Evolutionary conservation across 2,113 vertebrate genomes (phyloP).

Genomic region (western clawed frog (Xenopus tropicalis)): DNA sequence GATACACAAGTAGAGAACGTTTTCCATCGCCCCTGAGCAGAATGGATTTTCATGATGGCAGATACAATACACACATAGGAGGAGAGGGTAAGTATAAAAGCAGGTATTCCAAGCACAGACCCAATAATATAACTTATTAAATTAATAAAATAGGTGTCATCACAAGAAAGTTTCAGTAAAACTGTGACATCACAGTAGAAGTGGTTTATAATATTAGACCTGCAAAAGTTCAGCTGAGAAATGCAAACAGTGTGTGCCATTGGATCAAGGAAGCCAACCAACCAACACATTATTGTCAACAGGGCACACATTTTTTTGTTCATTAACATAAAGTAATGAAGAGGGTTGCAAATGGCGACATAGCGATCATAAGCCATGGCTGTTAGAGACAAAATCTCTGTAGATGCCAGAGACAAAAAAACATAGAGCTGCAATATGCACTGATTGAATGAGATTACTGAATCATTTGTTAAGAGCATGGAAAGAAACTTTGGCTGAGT

Average conservation of each 20-base stretch:
- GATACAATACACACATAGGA: slow-evolving; percentile 23
- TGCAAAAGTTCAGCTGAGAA: slow-evolving; percentile 7
- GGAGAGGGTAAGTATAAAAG: slow-evolving; percentile 3
- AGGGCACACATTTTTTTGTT: neutral
- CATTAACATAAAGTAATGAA: slow-evolving; percentile 18
- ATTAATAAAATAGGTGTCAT: slow-evolving; percentile 1
- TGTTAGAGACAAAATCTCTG: slow-evolving; percentile 24
- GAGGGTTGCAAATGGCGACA: slow-evolving; percentile 28
- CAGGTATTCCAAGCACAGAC: neutral
- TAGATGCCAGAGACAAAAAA: neutral
- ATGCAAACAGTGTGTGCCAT: slow-evolving; percentile 6
- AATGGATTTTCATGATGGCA: slow-evolving; percentile 9
- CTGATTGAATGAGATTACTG: neutral
- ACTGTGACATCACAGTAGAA: slow-evolving; percentile 32
- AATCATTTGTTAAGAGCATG: neutral
- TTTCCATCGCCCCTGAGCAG: neutral
- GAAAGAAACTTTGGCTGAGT: slow-evolving; percentile 23
- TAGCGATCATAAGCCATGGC: slow-evolving; percentile 34
- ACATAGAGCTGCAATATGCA: slow-evolving; percentile 23
- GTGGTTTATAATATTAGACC: slow-evolving; percentile 18
- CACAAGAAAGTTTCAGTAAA: slow-evolving; percentile 20
- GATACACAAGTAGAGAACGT: slow-evolving; percentile 10
- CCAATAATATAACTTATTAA: slow-evolving; percentile 22
- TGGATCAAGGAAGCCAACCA: neutral
- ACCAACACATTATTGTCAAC: slow-evolving; percentile 7